A percentile compares a stretch with the other conserved stretches of the same genome.
Conservation (phyloP, 1,140 invertebrate species). For the Battus philenor region DNA sequence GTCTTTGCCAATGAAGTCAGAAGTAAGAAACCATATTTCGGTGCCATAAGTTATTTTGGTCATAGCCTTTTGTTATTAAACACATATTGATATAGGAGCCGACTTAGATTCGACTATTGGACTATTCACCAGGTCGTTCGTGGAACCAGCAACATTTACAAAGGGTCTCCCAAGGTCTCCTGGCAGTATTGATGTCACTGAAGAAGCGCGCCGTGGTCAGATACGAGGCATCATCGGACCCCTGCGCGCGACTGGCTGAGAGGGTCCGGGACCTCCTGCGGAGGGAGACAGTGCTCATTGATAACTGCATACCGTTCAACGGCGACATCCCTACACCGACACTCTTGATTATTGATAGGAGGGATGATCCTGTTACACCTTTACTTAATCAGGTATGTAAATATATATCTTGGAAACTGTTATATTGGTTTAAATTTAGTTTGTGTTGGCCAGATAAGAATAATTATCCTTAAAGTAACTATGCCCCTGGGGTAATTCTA, state of each 20-base stretch:
- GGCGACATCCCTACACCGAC: slow-evolving; percentile 84
- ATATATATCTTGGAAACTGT: not conserved
- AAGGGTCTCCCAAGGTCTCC: slow-evolving; percentile 90
- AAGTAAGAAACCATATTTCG: too few species aligned
- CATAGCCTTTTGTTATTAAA: too few species aligned
- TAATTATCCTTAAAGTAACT: too few species aligned
- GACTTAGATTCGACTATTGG: too few species aligned
- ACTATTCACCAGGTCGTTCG: slow-evolving; percentile 77
- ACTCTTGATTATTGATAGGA: slow-evolving; percentile 91
- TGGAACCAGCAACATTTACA: slow-evolving; percentile 87
- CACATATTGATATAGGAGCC: too few species aligned
- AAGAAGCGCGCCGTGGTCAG: slow-evolving; percentile 94
- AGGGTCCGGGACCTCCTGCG: slow-evolving; percentile 88
- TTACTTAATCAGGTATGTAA: slow-evolving; percentile 89
- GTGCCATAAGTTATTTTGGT: too few species aligned
- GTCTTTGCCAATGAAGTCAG: too few species aligned
- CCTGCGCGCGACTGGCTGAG: slow-evolving; percentile 91
- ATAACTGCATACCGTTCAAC: slow-evolving; percentile 79
- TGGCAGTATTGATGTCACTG: slow-evolving; percentile 91
- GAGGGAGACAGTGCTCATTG: slow-evolving; percentile 91
- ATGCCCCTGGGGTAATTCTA: too few species aligned
- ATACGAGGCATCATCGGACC: slow-evolving; percentile 92
- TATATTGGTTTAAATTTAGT: too few species aligned
- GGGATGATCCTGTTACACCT: slow-evolving; percentile 97
- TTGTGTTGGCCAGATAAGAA: too few species aligned